Conservation (phyloP, 2,113 vertebrate species). For the Nycticorax nycticorax region DNA sequence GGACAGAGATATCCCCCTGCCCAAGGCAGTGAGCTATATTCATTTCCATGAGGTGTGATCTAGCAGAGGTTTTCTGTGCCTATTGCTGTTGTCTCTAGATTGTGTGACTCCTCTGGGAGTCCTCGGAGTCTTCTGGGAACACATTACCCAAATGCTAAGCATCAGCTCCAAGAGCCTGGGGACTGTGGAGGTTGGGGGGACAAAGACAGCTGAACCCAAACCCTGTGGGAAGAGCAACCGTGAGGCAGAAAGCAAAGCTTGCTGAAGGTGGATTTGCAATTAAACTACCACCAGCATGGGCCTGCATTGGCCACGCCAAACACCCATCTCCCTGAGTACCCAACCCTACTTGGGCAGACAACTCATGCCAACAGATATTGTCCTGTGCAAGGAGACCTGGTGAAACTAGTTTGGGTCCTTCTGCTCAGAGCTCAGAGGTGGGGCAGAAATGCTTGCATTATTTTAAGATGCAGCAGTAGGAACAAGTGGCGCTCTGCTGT, state of each 20-base stretch:
- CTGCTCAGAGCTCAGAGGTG: background rate
- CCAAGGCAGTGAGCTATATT: background rate
- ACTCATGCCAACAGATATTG: background rate
- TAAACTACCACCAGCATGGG: background rate
- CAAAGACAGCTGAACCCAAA: background rate
- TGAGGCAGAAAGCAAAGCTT: background rate
- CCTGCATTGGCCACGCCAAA: background rate
- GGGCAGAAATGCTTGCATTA: background rate
- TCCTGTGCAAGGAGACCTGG: background rate
- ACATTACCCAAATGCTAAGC: background rate
- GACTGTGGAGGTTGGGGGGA: rapidly evolving
- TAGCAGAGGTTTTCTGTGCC: background rate
- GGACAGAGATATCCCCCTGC: background rate
- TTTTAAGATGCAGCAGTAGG: background rate
- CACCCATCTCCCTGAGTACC: background rate
- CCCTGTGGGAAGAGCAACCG: background rate
- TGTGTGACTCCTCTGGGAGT: background rate
- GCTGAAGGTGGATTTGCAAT: background rate
- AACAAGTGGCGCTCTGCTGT: background rate
- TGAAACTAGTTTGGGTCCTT: background rate
- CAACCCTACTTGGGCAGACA: background rate
- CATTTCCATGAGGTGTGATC: background rate
- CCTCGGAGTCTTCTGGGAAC: background rate
- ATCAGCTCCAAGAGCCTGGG: background rate
- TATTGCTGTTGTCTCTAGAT: background rate